phyloP scores from a whole-genome alignment of 2,888 invertebrate genomes.

The Oscheius onirici region DNA sequence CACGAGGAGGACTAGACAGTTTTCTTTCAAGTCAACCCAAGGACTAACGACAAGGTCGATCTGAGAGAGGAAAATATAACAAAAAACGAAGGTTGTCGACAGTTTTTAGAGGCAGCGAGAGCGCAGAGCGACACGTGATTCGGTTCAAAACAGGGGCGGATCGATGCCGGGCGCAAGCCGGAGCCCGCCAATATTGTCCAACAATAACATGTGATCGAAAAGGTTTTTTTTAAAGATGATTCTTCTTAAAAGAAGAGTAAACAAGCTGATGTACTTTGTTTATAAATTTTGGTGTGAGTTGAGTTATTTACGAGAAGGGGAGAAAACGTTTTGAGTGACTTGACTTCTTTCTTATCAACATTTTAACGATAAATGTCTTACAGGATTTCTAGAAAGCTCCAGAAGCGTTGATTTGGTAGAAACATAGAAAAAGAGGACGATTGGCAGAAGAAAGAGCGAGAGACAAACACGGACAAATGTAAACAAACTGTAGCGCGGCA shows the following conservation, averaged over 20 bases:
- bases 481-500: constrained; percentile 24
- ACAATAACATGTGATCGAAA: not conserved
- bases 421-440: no score
- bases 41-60: not conserved
- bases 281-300: no score
- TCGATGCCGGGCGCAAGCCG: constrained; percentile 21
- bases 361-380: no score
- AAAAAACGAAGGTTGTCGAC: constrained; percentile 11
- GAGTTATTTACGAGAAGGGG: no score
- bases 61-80: not conserved
- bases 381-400: not conserved
- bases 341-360: no score
- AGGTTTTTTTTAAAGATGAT: not conserved
- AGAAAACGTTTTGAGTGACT: no score
- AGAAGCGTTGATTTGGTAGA: no score
- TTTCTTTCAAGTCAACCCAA: no score
- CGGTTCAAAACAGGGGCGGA: constrained; percentile 17
- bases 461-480: constrained; percentile 20
- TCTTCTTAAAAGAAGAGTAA: not conserved
- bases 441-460: not conserved
- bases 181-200: constrained; percentile 8
- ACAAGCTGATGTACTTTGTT: no score
- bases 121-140: constrained; percentile 27
- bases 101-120: constrained; percentile 10
- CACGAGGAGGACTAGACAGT: no score